A percentile compares a stretch with the other conserved stretches of the same genome.
These are phyloP conservation scores for Hydrochoerus hydrochaeris DNA, from an alignment of 2,113 vertebrate species.

Conservation along the genomic window DNA sequence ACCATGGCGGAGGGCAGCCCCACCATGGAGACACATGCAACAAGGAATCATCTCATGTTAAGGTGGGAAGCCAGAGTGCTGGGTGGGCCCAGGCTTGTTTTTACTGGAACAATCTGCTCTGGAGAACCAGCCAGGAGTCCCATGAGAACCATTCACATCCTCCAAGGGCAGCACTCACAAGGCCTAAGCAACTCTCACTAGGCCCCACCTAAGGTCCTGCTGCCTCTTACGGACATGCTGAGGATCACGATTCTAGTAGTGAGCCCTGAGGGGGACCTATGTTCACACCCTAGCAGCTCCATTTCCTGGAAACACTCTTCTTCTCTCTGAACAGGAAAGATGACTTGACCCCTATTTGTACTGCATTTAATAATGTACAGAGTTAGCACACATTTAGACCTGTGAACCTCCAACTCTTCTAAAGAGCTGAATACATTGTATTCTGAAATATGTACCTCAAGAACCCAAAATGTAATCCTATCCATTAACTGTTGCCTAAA, in stretches of 20 bases:
- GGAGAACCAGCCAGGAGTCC: neutral
- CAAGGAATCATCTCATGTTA: neutral
- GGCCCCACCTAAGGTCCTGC: neutral
- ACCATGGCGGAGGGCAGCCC: neutral
- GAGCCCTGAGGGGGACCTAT: too few species aligned
- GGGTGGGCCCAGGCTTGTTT: neutral
- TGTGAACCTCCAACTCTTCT: neutral
- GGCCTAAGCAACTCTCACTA: neutral
- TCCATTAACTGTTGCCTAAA: neutral
- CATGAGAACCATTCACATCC: neutral
- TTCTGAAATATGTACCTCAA: neutral
- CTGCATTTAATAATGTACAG: neutral
- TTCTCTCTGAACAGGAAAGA: neutral
- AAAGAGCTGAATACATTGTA: neutral
- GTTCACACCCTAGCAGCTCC: neutral
- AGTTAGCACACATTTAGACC: neutral
- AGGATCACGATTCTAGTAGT: neutral
- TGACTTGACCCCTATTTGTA: neutral
- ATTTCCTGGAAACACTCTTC: neutral
- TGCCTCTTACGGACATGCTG: neutral
- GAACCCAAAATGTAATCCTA: neutral
- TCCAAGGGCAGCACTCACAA: too few species aligned
- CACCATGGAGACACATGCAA: neutral
- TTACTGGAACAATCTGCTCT: neutral
- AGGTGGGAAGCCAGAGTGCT: neutral